Evolutionary conservation across 2,888 invertebrate genomes (phyloP).

Genomic region (Halictus quadricinctus): DNA sequence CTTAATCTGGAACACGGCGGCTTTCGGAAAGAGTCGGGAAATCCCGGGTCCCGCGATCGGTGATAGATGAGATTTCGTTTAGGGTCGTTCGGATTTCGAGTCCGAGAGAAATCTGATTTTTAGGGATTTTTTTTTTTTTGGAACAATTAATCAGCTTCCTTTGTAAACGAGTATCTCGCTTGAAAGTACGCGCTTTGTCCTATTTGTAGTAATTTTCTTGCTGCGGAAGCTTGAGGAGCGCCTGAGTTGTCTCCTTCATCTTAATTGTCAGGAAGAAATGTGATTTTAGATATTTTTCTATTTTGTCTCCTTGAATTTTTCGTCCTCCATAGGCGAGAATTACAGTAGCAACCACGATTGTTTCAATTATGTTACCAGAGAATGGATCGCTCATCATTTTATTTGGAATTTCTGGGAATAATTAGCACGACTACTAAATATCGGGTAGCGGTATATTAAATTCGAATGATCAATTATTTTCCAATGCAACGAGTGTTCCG

Average conservation of each 20-base stretch:
- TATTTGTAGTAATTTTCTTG: no score
- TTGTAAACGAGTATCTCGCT: no score
- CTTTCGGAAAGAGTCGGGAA: conserved; percentile 1
- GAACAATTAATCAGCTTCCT: no score
- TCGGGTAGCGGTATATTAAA: not conserved
- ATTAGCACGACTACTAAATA: not conserved
- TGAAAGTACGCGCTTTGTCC: no score
- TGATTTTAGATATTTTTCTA: no score
- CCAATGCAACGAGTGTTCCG: not conserved
- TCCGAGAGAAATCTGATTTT: no score
- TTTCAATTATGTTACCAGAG: not conserved
- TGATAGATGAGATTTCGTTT: not conserved
- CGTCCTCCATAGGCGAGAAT: not conserved
- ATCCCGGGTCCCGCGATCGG: conserved; percentile 4
- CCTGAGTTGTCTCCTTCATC: no score
- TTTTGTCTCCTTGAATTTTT: no score
- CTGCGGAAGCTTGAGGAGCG: no score
- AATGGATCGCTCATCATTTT: not conserved
- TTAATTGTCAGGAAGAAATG: no score
- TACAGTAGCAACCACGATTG: not conserved
- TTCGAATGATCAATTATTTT: not conserved
- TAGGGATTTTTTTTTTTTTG: no score
- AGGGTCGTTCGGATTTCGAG: not conserved
- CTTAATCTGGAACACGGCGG: conserved; percentile 45
- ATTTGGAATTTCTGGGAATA: not conserved